A percentile compares a stretch with the other conserved stretches of the same genome.
Evolutionary conservation across 2,113 vertebrate genomes (phyloP).

Genomic region (Amia ocellicauda): DNA sequence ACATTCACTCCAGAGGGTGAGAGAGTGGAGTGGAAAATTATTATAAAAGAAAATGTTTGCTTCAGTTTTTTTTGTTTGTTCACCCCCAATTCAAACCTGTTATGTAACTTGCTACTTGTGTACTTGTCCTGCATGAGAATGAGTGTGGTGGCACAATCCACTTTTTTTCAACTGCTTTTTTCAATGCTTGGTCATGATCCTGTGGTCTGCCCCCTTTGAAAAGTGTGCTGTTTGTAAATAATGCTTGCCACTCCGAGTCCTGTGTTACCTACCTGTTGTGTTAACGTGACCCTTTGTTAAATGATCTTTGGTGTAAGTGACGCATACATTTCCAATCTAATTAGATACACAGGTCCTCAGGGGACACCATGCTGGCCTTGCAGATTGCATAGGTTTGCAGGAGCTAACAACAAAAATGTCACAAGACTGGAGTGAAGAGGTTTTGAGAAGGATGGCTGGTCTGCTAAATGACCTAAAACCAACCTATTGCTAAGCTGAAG

Average conservation of each 20-base stretch:
- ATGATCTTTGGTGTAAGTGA: neutral
- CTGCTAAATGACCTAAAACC: slow-evolving; percentile 38
- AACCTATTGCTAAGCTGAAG: slow-evolving; percentile 14
- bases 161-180: slow-evolving; percentile 29
- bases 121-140: slow-evolving; percentile 35
- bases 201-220: neutral
- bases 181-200: too few relatives aligned
- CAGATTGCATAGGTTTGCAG: too few relatives aligned
- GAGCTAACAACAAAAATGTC: too few relatives aligned
- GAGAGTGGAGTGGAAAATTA: too few relatives aligned
- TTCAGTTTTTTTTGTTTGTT: too few relatives aligned
- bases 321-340: slow-evolving; percentile 27
- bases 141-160: slow-evolving; percentile 19
- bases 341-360: neutral
- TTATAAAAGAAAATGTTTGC: too few relatives aligned
- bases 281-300: neutral
- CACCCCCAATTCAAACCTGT: too few relatives aligned
- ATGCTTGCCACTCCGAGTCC: neutral
- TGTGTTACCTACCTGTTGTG: slow-evolving; percentile 2
- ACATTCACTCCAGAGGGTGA: too few relatives aligned
- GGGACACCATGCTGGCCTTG: too few relatives aligned
- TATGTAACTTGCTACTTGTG: slow-evolving; percentile 24
- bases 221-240: neutral
- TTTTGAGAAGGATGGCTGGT: slow-evolving; percentile 13
- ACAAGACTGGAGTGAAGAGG: slow-evolving; percentile 10